These are phyloP conservation scores for Haemorhous mexicanus DNA, from an alignment of 2,113 vertebrate genomes.

Conservation along the genomic window DNA sequence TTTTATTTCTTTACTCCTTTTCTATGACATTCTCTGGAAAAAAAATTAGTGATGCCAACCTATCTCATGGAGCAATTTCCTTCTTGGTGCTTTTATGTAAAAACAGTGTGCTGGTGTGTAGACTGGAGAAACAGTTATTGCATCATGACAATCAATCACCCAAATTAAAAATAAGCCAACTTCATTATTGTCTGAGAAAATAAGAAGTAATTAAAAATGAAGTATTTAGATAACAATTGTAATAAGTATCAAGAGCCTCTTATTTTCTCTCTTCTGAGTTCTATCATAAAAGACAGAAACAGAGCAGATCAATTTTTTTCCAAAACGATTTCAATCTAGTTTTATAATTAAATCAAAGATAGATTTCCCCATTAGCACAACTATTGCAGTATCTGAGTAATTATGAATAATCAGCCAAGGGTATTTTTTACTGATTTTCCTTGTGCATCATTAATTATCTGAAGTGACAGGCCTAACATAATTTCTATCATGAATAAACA, in stretches of 20 bases:
- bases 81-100: not conserved
- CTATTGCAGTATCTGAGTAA: not conserved
- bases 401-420: constrained; percentile 22
- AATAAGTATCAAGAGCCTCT: not conserved
- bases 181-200: constrained; percentile 66
- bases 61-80: not conserved
- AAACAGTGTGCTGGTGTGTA: not conserved
- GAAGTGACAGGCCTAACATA: not conserved
- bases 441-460: constrained; percentile 3
- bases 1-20: not conserved
- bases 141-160: not conserved
- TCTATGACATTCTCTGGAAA: not conserved
- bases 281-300: not conserved
- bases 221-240: constrained; percentile 6
- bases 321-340: not conserved
- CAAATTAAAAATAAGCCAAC: constrained; percentile 53
- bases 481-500: constrained; percentile 15
- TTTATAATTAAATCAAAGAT: constrained; percentile 40
- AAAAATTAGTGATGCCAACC: not conserved
- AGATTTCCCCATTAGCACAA: constrained; percentile 29
- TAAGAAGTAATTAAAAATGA: constrained; percentile 31
- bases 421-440: constrained; percentile 24
- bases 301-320: not conserved
- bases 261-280: not conserved
- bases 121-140: not conserved